Evolutionary conservation across 1,140 invertebrate species (phyloP), one percentile per base, ranked within the genome.

Genomic region (Lordiphosa collinella): DNA sequence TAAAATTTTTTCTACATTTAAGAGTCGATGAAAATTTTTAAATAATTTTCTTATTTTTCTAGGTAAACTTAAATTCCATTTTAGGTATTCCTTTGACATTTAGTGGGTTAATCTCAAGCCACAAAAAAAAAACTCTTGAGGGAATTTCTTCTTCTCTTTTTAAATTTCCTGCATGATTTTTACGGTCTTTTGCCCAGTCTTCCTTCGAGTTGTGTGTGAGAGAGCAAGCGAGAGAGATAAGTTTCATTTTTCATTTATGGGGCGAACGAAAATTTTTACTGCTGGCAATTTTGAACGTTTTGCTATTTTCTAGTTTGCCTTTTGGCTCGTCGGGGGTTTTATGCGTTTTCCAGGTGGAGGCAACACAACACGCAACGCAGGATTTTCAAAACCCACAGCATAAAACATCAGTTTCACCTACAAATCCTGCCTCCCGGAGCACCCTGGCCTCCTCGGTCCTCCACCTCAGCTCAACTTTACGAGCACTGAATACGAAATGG

Each of bases 401-500:
- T 80, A 80, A 80, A 80, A 82, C 76, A 80, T 56, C 76, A 80
- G 76, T 69, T 56, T 35, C 48, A 48, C 43, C 58, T 29, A 35
- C 41, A 62, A 56, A 36, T 50, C 34, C 31, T 22, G 48, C 31
- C 12, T 9, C 34, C 35, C 31, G n/a, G 16, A 51, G 25, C 46
- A 22, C 18, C 46, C n/a, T n/a, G n/a, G 13, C 7, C 11, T 8
- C 36, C n/a, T n/a, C 34, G 10, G 0, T 13, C 3, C 9, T 1
- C 3, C 14, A 13, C 8, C 40, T 5, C 18, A n/a, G 4, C 16
- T 82, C 71, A 55, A 59, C 78, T 82, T 80, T 80, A 80, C 76
- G 76, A 82, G 76, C 76, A 84, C 76, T 76, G 78, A 82, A 82
- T 82, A 84, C 78, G 59, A 82, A 82, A 82, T 82, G 71, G 73